A percentile compares a stretch with the other conserved stretches of the same genome.
phyloP scores from a whole-genome alignment of 2,888 invertebrate genomes.

The Yponomeuta sedellus region DNA sequence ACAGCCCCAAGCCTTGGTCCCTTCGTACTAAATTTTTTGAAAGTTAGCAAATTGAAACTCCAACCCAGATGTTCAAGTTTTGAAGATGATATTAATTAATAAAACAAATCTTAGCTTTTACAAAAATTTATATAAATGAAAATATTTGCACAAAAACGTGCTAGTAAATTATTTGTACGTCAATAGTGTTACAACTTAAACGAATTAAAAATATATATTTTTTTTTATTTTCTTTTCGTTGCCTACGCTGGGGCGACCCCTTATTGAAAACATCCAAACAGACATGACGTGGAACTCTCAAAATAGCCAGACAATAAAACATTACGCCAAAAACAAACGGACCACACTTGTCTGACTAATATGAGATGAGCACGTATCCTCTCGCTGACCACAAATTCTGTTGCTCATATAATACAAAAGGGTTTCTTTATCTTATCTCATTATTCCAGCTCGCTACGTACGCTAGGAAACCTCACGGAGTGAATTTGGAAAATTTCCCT shows the following conservation, averaged over 20 bases:
- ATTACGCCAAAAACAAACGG: not conserved
- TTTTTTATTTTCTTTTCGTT: too few species aligned
- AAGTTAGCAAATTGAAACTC: not conserved
- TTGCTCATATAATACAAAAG: slow-evolving; percentile 25
- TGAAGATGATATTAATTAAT: slow-evolving; percentile 17
- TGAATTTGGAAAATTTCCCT: slow-evolving; percentile 47
- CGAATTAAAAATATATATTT: too few species aligned
- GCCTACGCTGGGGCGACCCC: too few species aligned
- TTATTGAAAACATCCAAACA: too few species aligned
- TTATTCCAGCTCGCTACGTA: slow-evolving; percentile 52
- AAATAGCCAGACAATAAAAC: not conserved
- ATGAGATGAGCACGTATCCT: not conserved
- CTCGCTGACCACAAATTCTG: not conserved
- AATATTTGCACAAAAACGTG: too few species aligned
- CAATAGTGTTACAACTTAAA: too few species aligned
- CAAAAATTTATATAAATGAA: too few species aligned
- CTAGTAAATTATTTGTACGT: too few species aligned
- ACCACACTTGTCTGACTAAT: not conserved
- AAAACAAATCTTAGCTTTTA: too few species aligned
- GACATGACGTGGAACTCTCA: not conserved
- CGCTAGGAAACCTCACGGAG: slow-evolving; percentile 38
- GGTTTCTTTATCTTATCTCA: slow-evolving; percentile 48
- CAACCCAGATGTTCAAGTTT: slow-evolving; percentile 4
- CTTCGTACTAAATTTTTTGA: not conserved
- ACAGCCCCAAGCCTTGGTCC: not conserved